Evolutionary conservation across 2,888 invertebrate genomes (phyloP), one percentile per base, ranked within the genome.

Genomic region (Yponomeuta cagnagella): DNA sequence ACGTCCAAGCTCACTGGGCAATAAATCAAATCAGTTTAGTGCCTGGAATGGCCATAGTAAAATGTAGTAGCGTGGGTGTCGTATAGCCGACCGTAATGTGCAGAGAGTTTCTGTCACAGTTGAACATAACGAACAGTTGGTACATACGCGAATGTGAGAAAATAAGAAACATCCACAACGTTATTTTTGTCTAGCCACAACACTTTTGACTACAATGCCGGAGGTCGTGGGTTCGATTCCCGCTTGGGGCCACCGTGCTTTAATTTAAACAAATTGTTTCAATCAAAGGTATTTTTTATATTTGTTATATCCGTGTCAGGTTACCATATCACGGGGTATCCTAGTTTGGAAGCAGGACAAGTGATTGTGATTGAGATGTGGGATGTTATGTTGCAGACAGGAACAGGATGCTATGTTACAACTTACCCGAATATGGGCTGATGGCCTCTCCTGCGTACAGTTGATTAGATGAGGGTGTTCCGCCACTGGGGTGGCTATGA

Each of bases 401-500:
- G 15, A 58, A 58, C 15, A 5, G 15, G 52, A 12, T 58, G 15
- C 12, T 58, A 64, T 2, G 10, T 64, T 64, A 2, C 1, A 8
- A 87, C 89, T 90, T 77, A 90, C 90, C 88, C 80, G 79, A 77
- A 78, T 79, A 76, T 78, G 85, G 78, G 77, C 77, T 78, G 80
- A 80, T 82, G 82, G 82, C 77, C 79, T 84, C 81, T 72, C 76
- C 80, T 80, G 76, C 75, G 79, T 74, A 66, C 74, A 71, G 72
- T 72, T 72, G 72, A 63, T 74, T 72, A 73, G 66, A 73, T 72
- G 73, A 78, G 85, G 77, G 73, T 81, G 90, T 90, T 89, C 91
- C 73, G 86, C 90, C 90, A 91, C 90, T 80, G 77, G 75, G 70
- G 86, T 90, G 90, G 84, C 90, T 91, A 90, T 91, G 91, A 91